phyloP scores from a whole-genome alignment of 2,888 invertebrate genomes.

The Phorcus lineatus region DNA sequence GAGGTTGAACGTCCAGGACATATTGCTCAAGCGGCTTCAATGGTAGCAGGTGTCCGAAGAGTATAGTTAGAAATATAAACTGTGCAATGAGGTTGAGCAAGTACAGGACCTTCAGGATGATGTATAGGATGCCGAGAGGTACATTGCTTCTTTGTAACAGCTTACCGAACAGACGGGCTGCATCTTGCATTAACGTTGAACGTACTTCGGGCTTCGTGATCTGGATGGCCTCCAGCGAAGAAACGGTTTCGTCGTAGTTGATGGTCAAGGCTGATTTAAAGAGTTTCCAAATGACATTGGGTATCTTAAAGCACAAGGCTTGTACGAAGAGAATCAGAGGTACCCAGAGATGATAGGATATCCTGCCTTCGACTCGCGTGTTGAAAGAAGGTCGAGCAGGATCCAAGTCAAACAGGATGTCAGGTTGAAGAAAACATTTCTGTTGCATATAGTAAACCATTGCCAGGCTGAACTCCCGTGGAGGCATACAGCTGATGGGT shows the following conservation, averaged over 20 bases:
- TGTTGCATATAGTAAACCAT: background rate
- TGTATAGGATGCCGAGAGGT: background rate
- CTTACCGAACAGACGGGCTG: background rate
- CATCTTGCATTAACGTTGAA: background rate
- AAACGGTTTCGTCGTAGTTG: background rate
- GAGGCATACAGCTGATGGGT: background rate
- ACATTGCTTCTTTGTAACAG: background rate
- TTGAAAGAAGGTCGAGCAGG: background rate
- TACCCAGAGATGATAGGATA: background rate
- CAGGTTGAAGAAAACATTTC: background rate
- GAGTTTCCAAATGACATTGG: background rate
- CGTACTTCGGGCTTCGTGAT: background rate
- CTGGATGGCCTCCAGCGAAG: background rate
- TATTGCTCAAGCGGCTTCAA: background rate
- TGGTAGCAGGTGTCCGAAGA: background rate
- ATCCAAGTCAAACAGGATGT: too few relatives aligned
- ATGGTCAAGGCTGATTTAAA: background rate
- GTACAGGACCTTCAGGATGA: background rate
- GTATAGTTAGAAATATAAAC: background rate
- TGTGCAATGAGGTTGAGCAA: background rate
- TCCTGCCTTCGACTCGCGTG: too few relatives aligned
- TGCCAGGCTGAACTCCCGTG: background rate
- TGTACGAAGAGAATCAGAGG: constrained; percentile 2
- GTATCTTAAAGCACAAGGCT: background rate
- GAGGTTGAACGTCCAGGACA: background rate